phyloP scores from a whole-genome alignment of 2,113 vertebrate genomes.

The Salvelinus namaycush region DNA sequence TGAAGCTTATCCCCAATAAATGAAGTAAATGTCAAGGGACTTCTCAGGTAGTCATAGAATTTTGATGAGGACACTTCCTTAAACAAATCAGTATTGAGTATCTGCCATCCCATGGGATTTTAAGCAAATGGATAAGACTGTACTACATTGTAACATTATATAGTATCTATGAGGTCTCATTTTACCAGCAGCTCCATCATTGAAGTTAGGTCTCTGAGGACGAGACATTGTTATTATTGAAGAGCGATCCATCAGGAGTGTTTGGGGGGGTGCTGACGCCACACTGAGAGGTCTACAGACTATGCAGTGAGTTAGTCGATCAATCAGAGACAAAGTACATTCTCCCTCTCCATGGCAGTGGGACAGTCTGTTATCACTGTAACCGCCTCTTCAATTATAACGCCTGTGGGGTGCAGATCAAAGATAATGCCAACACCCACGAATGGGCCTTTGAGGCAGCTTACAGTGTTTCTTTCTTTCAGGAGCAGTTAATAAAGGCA shows the following conservation, averaged over 20 bases:
- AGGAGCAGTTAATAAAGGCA: slow-evolving; percentile 43
- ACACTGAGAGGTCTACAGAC: slow-evolving; percentile 24
- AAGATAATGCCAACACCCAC: slow-evolving; percentile 47
- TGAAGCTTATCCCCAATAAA: slow-evolving; percentile 2
- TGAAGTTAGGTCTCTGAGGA: slow-evolving; percentile 8
- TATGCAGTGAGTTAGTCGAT: slow-evolving; percentile 36
- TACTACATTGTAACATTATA: slow-evolving; percentile 6
- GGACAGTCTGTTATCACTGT: slow-evolving; percentile 48
- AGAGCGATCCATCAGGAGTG: slow-evolving; percentile 48
- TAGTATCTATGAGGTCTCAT: slow-evolving; percentile 21
- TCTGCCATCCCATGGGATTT: slow-evolving; percentile 15
- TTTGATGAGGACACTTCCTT: slow-evolving; percentile 39
- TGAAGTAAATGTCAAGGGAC: slow-evolving; percentile 7
- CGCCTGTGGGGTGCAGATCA: slow-evolving; percentile 35
- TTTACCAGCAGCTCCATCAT: not conserved
- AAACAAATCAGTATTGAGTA: slow-evolving; percentile 38
- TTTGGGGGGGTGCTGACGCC: slow-evolving; percentile 31
- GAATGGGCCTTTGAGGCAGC: slow-evolving; percentile 31
- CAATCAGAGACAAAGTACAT: slow-evolving; percentile 52
- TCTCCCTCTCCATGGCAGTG: slow-evolving; percentile 34
- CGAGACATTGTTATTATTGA: slow-evolving; percentile 38
- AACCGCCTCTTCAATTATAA: slow-evolving; percentile 54
- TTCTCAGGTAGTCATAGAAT: not conserved
- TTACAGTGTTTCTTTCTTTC: slow-evolving; percentile 22
- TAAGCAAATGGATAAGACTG: slow-evolving; percentile 17